Conservation (phyloP, 1,140 invertebrate genomes). For the Aphaenogaster rudis region DNA sequence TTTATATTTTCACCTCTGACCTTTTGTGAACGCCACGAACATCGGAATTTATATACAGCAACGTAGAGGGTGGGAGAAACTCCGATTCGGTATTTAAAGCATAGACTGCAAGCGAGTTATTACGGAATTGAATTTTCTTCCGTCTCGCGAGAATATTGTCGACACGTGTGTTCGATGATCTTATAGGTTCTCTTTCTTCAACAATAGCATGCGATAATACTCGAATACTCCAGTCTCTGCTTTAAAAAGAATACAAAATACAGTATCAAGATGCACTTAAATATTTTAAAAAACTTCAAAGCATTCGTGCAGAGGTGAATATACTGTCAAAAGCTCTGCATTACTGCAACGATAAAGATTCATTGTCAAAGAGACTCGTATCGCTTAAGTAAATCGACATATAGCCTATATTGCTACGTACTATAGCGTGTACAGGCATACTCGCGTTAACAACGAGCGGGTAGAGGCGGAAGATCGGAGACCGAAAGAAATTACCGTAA, state of each 20-base stretch:
- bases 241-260: neutral
- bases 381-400: neutral
- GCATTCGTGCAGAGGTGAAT: neutral
- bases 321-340: neutral
- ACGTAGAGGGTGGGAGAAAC: neutral
- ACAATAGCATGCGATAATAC: neutral
- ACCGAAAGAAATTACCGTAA: slow-evolving; percentile 45
- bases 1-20: slow-evolving; percentile 76
- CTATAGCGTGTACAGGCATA: neutral
- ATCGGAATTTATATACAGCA: slow-evolving; percentile 47
- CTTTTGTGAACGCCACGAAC: slow-evolving; percentile 65
- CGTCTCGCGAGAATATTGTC: slow-evolving; percentile 22
- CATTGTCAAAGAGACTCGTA: neutral
- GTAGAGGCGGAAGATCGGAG: neutral
- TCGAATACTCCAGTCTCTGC: neutral
- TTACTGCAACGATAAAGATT: neutral
- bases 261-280: neutral
- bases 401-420: neutral
- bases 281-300: neutral
- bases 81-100: slow-evolving; percentile 64
- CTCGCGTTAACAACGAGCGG: neutral
- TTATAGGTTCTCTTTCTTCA: neutral
- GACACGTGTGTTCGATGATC: neutral
- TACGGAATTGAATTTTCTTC: slow-evolving; percentile 35
- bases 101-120: slow-evolving; percentile 23